A percentile compares a stretch with the other conserved stretches of the same genome.
Conservation (phyloP, 2,113 vertebrate species). For the Orycteropus afer region DNA sequence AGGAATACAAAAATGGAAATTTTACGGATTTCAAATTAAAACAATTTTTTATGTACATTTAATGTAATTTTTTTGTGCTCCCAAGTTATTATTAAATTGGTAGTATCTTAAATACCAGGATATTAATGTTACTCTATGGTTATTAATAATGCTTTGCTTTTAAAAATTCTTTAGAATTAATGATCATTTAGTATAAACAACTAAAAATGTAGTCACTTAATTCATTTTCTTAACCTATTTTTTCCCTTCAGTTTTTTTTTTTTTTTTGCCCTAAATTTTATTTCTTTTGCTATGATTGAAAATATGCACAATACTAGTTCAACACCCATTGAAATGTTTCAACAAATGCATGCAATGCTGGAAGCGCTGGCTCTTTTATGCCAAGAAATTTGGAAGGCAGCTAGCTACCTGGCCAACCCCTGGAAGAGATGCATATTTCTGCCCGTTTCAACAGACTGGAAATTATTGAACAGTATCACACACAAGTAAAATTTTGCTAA, state of each 20-base stretch:
- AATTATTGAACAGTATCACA: no score
- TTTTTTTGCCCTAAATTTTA: no score
- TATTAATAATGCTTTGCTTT: conserved; percentile 33
- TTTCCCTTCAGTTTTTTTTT: background rate
- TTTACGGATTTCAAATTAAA: background rate
- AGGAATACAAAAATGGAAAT: conserved; percentile 23
- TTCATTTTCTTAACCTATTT: background rate
- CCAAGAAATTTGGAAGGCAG: no score
- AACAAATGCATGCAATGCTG: no score
- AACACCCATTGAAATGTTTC: no score
- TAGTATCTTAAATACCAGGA: conserved; percentile 12
- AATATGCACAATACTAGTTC: no score
- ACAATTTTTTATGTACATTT: background rate
- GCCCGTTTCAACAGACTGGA: no score
- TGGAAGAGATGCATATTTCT: no score
- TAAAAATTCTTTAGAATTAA: conserved; percentile 26
- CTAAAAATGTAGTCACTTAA: background rate
- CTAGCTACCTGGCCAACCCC: no score
- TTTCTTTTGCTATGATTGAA: no score
- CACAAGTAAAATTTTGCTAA: no score
- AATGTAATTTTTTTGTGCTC: conserved; percentile 7
- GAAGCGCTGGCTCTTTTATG: no score
- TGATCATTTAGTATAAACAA: background rate
- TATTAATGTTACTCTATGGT: background rate
- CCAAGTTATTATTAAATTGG: background rate